Conservation (phyloP, 2,888 invertebrate species). For the Melikaiella ostensackeni region DNA sequence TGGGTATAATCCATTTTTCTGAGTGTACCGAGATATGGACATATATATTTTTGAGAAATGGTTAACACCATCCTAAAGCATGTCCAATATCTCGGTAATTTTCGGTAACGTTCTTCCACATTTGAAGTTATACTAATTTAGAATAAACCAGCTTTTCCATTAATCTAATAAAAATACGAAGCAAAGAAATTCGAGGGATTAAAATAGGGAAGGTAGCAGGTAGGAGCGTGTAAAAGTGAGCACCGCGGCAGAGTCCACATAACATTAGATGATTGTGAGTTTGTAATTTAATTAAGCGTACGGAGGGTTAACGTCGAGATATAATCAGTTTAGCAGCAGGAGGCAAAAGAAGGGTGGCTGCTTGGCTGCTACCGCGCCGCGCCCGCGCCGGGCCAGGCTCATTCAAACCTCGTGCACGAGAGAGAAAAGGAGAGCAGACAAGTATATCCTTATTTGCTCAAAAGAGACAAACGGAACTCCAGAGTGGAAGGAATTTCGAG, state of each 20-base stretch:
- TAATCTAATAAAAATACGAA: neutral
- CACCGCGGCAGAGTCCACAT: slow-evolving; percentile 54
- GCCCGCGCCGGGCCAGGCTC: neutral
- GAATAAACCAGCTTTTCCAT: neutral
- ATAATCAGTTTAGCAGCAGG: slow-evolving; percentile 69
- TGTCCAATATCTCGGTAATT: too few species aligned
- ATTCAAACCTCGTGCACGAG: neutral
- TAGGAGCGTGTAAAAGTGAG: neutral
- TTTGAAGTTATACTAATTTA: neutral
- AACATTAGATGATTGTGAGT: slow-evolving; percentile 69
- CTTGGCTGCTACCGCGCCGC: slow-evolving; percentile 43
- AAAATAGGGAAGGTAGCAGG: neutral
- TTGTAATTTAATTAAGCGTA: slow-evolving; percentile 67
- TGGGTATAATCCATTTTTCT: too few species aligned
- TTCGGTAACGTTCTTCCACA: too few species aligned
- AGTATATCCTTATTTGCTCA: neutral
- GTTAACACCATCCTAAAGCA: too few species aligned
- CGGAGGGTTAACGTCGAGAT: slow-evolving; percentile 59
- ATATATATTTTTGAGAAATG: too few species aligned
- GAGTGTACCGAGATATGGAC: too few species aligned
- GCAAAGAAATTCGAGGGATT: neutral
- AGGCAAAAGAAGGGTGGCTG: slow-evolving; percentile 59
- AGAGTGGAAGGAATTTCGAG: neutral
- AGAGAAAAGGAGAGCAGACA: neutral
- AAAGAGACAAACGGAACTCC: neutral